Evolutionary conservation across 2,888 invertebrate genomes (phyloP), one percentile per base, ranked within the genome.

Genomic region (Aricia artaxerxes): DNA sequence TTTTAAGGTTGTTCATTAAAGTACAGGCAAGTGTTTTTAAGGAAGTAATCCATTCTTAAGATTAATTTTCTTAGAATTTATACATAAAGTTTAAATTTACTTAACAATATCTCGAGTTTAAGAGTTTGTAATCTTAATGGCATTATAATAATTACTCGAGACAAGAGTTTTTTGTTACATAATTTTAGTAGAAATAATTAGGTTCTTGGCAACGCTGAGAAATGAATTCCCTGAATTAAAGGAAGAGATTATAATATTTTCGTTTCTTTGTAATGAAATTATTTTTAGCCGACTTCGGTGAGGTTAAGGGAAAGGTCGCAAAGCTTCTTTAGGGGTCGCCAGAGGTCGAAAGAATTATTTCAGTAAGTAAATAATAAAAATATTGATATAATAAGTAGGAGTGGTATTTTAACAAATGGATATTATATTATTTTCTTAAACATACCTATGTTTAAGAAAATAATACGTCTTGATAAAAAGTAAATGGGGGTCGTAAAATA

Each of bases 11-110:
- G 24, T 76, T 57, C 76, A 57, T 76, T 76, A 57, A 76, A 76
- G 76, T 57, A 76, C 53, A 57, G 76, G 76, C 53, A 57, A 76
- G 76, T 76, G 76, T 76, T 76, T 75, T 76, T 76, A 76, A 38
- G 76, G 49, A 76, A 76, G 76, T 76, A 53, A 76, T 53, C 76
- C 76, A 76, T 76, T 57, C 53, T 76, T 35, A 57, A 76, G 76
- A 76, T 76, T 76, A 76, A 76, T 76, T 57, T 57, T 76, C 76
- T 76, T 76, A 76, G 53, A 76, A 57, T 76, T 57, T 76, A 76
- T 76, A 76, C 35, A 57, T 13, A 35, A 76, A 76, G 76, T 76
- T 76, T 31, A 53, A 76, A 76, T 57, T 76, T 76, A 38, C 53
- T 76, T 76, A 76, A 76, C 31, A 76, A 76, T 57, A 53, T 76